These are phyloP conservation scores for Tetrao urogallus DNA, from an alignment of 2,113 vertebrate species.

Conservation along the genomic window DNA sequence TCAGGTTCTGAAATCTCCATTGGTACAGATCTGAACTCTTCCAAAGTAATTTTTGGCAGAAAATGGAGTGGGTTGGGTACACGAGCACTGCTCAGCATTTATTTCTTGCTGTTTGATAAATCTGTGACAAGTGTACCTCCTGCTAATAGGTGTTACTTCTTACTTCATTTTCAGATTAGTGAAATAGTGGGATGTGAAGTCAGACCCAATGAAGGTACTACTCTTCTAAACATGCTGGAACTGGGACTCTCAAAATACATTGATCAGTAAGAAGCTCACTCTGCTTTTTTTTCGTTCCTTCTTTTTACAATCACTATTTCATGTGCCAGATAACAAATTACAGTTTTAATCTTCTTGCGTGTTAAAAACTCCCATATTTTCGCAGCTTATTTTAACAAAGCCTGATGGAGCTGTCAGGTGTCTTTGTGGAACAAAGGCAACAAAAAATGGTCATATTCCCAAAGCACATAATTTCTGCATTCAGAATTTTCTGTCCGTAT, in stretches of 20 bases:
- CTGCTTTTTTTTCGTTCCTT: neutral
- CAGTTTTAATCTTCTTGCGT: neutral
- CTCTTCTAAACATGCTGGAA: slow-evolving; percentile 85
- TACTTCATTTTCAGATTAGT: slow-evolving; percentile 83
- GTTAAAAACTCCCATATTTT: neutral
- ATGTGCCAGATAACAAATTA: neutral
- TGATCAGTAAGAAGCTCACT: slow-evolving; percentile 80
- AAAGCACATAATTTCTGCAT: neutral
- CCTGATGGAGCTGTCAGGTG: neutral
- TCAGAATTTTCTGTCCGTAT: neutral
- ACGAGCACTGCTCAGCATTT: neutral
- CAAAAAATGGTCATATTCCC: neutral
- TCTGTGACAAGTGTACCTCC: neutral
- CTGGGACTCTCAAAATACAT: slow-evolving; percentile 82
- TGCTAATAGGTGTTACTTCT: neutral
- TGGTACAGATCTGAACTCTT: neutral
- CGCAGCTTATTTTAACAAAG: neutral
- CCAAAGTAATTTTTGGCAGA: neutral
- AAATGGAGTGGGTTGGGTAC: neutral
- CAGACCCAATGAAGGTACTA: slow-evolving; percentile 78
- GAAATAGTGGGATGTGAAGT: slow-evolving; percentile 82
- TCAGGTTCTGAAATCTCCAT: neutral
- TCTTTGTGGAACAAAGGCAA: neutral
- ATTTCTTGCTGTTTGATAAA: neutral
- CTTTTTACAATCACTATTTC: neutral